Base-by-base conservation (phyloP, 2,113 vertebrate species). In the Polyodon spathula region DNA sequence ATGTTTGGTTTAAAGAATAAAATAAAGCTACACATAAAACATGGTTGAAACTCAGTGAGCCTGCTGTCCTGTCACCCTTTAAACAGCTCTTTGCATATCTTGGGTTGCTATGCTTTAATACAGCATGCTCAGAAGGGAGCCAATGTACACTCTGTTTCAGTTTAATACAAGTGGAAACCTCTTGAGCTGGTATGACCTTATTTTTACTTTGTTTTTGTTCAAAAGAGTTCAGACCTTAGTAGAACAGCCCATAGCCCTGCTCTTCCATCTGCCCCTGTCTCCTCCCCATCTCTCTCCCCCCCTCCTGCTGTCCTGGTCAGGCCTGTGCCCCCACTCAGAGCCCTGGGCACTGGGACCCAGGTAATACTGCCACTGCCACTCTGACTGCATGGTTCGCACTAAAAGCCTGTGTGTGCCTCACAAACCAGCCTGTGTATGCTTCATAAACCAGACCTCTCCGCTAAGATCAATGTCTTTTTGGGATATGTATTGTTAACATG, bases 321-420 rank as follows among this genome's bases (percentile, higher is more conserved):
- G 59, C 77, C 76, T 69, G 78, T 75, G 71, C 76, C 78, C 72
- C 76, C 76, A 73, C 65, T 76, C 66, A 73, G 72, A 77, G 48
- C 39, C 71, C 78, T 75, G 72, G 72, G 77, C 78, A 79, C 40
- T 74, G 72, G 75, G 58, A 37, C 72, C 56, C 75, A 81, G 81
- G 76, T 82, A 79, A 80, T 68, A 69, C 67, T 8, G 6, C 40
- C 6, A 40, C 27, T 3, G 8, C 5, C 15, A 4, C 7, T 6
- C 39, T 42, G 11, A 3, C 8, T 8, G 2, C 41, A 39, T 44
- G 8, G 5, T 11, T 50, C 15, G 4, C 48, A 50, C 5, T 6
- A 50, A 27, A 27, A 27, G 3, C 27, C 27, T 27, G 48, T n/a
- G 15, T 50, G 48, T 50, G 48, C 48, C 48, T 50, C 48, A 27